phyloP scores from a whole-genome alignment of 1,140 invertebrate genomes.

The Condylostylus longicornis region DNA sequence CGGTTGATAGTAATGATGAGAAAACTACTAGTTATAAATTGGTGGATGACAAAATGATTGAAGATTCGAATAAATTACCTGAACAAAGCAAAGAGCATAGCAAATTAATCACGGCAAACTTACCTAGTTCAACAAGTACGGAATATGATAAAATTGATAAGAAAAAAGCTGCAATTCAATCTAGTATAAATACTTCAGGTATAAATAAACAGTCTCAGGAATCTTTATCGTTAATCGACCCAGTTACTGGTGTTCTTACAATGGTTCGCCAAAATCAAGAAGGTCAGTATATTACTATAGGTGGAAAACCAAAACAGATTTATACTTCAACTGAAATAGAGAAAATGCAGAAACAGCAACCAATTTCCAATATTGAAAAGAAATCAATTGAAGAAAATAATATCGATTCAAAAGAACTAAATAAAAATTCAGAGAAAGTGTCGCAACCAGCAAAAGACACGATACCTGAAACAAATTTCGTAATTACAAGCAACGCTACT shows the following conservation, averaged over 20 bases:
- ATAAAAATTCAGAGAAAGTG: too few relatives aligned
- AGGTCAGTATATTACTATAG: conserved; percentile 38
- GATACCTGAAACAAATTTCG: not conserved
- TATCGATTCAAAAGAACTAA: too few relatives aligned
- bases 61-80: not conserved
- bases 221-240: conserved; percentile 47
- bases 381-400: conserved; percentile 6
- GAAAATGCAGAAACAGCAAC: conserved; percentile 9
- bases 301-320: not conserved
- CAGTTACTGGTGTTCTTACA: conserved; percentile 57
- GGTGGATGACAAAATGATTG: too few relatives aligned
- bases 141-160: not conserved
- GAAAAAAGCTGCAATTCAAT: too few relatives aligned
- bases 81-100: not conserved
- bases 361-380: conserved; percentile 10
- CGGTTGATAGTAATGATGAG: conserved; percentile 43
- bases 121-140: not conserved
- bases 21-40: too few relatives aligned
- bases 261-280: conserved; percentile 49
- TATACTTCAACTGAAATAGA: not conserved
- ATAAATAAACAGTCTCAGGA: not conserved
- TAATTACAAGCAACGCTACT: not conserved
- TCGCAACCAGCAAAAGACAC: not conserved
- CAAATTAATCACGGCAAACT: not conserved
- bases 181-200: not conserved